Base-by-base conservation (phyloP, 2,888 invertebrate species). In the Dryobotodes eremita region DNA sequence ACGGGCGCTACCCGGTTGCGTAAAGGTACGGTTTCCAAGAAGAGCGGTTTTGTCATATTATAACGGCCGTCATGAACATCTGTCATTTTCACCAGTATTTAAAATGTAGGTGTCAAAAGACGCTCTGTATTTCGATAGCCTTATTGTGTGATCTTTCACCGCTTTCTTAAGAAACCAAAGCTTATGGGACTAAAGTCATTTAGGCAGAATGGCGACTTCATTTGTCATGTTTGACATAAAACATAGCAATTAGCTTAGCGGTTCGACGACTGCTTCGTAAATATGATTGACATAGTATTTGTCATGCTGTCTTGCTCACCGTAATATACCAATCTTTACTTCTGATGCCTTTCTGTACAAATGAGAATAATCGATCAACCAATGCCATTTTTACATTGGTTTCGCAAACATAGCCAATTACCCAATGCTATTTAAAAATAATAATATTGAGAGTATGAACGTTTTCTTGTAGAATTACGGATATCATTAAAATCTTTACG, bases 1-100 rank as follows among this genome's bases (percentile, higher is more conserved):
- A 86, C 57, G 36, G 48, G 61, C 17, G 46, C 55, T 48, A n/a
- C 70, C 70, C 81, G 8, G 13, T 23, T 68, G 48, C 11, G 42
- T 20, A 2, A 53, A 23, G 31, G 31, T 53, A 10, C 5, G 10
- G 15, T 17, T 50, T 69, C 15, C 5, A 8, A 31, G 5, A 23
- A 69, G 0, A 69, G 69, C 15, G 31, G 31, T 10, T 62, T 23
- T 0, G 5, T 23, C 11, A 23, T 36, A 13, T 62, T 62, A 23
- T 11, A 61, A 20, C 31, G 4, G 15, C 1, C 8, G 15, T 23
- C 26, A 15, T 69, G 23, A 15, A 23, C 31, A 50, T 68, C 48
- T 68, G 26, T 23, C 2, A 50, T 13, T 68, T 68, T 68, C 7
- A 31, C 20, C 3, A 48, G 26, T 20, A 31, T 31, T 20, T 50